Evolutionary conservation across 2,888 invertebrate genomes (phyloP).

Genomic region (Marasmarcha lunaedactyla): DNA sequence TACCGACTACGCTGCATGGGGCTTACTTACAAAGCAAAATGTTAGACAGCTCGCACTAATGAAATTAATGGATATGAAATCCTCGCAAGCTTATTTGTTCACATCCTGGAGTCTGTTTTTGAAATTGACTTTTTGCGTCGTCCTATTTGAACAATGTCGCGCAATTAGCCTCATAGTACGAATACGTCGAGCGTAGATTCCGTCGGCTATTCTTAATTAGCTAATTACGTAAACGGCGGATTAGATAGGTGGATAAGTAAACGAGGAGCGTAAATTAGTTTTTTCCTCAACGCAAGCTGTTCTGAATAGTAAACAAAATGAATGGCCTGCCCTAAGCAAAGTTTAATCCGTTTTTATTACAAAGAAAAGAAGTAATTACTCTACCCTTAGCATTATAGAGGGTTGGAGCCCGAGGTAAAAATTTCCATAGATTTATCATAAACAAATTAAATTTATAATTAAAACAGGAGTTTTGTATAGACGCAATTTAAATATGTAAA

Average conservation of each 20-base stretch:
- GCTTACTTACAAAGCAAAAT: slow-evolving; percentile 11
- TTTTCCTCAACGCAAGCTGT: slow-evolving; percentile 54
- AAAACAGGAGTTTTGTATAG: slow-evolving; percentile 69
- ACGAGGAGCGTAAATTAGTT: slow-evolving; percentile 55
- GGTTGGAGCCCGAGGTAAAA: slow-evolving; percentile 63
- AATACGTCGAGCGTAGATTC: too few species aligned
- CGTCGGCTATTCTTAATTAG: slow-evolving; percentile 19
- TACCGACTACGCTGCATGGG: slow-evolving; percentile 31
- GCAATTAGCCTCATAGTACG: too few species aligned
- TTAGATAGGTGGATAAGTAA: slow-evolving; percentile 38
- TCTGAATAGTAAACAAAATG: slow-evolving; percentile 68
- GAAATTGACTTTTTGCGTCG: too few species aligned
- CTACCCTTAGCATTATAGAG: slow-evolving; percentile 64
- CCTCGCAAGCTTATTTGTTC: slow-evolving; percentile 1
- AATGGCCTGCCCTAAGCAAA: slow-evolving; percentile 68
- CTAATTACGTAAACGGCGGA: slow-evolving; percentile 37
- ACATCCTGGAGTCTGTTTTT: neutral
- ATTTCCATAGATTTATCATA: slow-evolving; percentile 72
- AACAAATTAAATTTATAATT: slow-evolving; percentile 71
- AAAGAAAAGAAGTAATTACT: slow-evolving; percentile 71
- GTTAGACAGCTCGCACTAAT: slow-evolving; percentile 14
- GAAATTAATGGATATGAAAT: slow-evolving; percentile 18
- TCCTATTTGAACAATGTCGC: too few species aligned
- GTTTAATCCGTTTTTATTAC: slow-evolving; percentile 71
- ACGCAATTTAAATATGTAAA: slow-evolving; percentile 67